Conservation (phyloP, 2,888 invertebrate species). For the Clunio marinus region DNA sequence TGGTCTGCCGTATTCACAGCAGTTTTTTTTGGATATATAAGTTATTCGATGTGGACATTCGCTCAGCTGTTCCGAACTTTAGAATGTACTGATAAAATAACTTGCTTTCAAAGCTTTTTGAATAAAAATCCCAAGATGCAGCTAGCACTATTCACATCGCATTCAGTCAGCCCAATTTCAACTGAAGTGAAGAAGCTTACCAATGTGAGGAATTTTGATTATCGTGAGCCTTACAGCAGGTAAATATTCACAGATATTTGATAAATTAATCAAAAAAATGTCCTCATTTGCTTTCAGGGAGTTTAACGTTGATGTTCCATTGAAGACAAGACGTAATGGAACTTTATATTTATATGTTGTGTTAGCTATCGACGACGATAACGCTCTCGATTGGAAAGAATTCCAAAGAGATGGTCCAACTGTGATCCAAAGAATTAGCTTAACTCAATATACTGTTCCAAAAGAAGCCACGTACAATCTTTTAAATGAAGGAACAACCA, state of each 20-base stretch:
- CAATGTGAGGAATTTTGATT: constrained; percentile 62
- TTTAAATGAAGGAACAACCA: constrained; percentile 54
- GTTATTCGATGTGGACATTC: constrained; percentile 71
- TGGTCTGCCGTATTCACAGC: constrained; percentile 60
- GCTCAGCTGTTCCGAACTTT: constrained; percentile 69
- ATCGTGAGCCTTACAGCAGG: constrained; percentile 55
- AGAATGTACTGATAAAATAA: constrained; percentile 54
- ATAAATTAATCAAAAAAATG: neutral
- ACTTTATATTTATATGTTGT: constrained; percentile 74
- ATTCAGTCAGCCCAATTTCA: constrained; percentile 56
- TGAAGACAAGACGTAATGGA: constrained; percentile 76
- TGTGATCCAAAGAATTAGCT: constrained; percentile 59
- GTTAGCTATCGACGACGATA: constrained; percentile 59
- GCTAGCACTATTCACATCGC: constrained; percentile 65
- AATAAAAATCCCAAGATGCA: constrained; percentile 64
- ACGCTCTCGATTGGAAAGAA: constrained; percentile 56
- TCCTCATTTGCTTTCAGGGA: constrained; percentile 54
- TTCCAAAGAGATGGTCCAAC: constrained; percentile 59
- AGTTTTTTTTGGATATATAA: constrained; percentile 65
- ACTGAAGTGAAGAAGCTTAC: constrained; percentile 60
- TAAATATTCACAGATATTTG: constrained; percentile 45
- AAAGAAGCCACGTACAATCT: constrained; percentile 71
- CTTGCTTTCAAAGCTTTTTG: constrained; percentile 68
- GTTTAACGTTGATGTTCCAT: constrained; percentile 65
- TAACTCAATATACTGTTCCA: constrained; percentile 72